Evolutionary conservation across 2,797 vertebrate genomes (phyloP).

Genomic region (Schizopygopsis pylzovi): DNA sequence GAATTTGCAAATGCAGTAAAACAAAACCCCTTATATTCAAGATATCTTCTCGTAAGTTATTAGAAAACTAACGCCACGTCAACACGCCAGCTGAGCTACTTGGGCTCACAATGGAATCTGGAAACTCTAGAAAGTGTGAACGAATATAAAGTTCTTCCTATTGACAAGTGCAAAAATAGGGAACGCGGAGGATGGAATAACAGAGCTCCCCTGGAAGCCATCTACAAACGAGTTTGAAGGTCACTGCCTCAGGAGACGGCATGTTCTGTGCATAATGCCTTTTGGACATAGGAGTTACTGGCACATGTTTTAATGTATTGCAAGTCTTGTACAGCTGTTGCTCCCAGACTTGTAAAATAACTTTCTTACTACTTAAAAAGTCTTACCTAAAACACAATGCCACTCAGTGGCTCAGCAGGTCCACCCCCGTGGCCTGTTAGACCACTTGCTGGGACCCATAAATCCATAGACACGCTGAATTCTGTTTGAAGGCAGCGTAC

Average conservation of each 20-base stretch:
- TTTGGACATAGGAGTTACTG: slow-evolving; percentile 61
- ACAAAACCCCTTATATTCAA: not conserved
- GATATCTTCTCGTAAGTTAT: not conserved
- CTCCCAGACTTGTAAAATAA: slow-evolving; percentile 64
- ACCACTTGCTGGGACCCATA: slow-evolving; percentile 68
- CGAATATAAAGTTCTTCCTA: slow-evolving; percentile 29
- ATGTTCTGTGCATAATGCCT: slow-evolving; percentile 52
- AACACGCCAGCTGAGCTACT: slow-evolving; percentile 24
- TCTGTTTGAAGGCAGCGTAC: slow-evolving; percentile 69
- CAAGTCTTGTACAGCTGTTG: slow-evolving; percentile 59
- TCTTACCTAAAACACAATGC: slow-evolving; percentile 59
- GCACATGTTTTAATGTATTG: slow-evolving; percentile 49
- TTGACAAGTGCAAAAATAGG: slow-evolving; percentile 52
- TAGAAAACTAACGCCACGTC: slow-evolving; percentile 1
- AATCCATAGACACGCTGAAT: slow-evolving; percentile 67
- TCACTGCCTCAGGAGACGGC: slow-evolving; percentile 8
- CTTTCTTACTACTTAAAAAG: slow-evolving; percentile 60
- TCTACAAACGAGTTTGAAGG: slow-evolving; percentile 20
- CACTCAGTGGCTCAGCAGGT: slow-evolving; percentile 63
- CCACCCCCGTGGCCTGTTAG: slow-evolving; percentile 64
- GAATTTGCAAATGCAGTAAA: not conserved
- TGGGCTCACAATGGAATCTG: slow-evolving; percentile 36
- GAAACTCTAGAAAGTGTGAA: slow-evolving; percentile 55
- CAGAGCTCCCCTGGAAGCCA: slow-evolving; percentile 21
- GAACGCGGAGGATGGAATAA: slow-evolving; percentile 12